Evolutionary conservation across 1,140 invertebrate species (phyloP).

Genomic region (Pemphigus obesinymphae): DNA sequence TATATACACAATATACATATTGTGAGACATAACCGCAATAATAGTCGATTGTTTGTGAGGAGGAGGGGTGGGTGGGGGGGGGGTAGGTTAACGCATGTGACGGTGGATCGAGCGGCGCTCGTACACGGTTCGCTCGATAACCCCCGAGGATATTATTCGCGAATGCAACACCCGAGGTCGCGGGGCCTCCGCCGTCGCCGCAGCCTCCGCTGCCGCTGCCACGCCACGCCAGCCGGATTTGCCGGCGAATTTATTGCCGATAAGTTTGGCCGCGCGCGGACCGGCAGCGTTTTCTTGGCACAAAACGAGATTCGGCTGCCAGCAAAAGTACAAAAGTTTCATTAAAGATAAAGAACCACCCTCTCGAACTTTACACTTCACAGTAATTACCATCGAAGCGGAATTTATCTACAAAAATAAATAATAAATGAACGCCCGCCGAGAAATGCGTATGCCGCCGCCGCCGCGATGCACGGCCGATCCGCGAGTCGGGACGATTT

Average conservation of each 20-base stretch:
- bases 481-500: neutral
- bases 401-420: slow-evolving; percentile 38
- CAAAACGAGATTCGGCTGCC: slow-evolving; percentile 40
- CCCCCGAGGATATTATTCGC: slow-evolving; percentile 22
- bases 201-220: too few relatives aligned
- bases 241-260: slow-evolving; percentile 38
- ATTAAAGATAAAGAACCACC: slow-evolving; percentile 42
- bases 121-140: slow-evolving; percentile 23
- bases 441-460: neutral
- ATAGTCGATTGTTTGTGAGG: too few relatives aligned
- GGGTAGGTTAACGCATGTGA: too few relatives aligned
- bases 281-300: slow-evolving; percentile 28
- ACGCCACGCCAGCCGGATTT: slow-evolving; percentile 22
- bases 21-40: neutral
- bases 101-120: too few relatives aligned
- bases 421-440: slow-evolving; percentile 37
- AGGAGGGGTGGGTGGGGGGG: too few relatives aligned
- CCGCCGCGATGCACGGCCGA: neutral
- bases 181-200: too few relatives aligned
- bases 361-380: slow-evolving; percentile 35
- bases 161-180: neutral
- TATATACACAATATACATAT: too few relatives aligned
- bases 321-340: slow-evolving; percentile 42
- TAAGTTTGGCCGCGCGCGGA: slow-evolving; percentile 34
- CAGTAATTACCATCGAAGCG: slow-evolving; percentile 38